phyloP scores from a whole-genome alignment of 2,113 vertebrate genomes.

The Neofelis nebulosa region DNA sequence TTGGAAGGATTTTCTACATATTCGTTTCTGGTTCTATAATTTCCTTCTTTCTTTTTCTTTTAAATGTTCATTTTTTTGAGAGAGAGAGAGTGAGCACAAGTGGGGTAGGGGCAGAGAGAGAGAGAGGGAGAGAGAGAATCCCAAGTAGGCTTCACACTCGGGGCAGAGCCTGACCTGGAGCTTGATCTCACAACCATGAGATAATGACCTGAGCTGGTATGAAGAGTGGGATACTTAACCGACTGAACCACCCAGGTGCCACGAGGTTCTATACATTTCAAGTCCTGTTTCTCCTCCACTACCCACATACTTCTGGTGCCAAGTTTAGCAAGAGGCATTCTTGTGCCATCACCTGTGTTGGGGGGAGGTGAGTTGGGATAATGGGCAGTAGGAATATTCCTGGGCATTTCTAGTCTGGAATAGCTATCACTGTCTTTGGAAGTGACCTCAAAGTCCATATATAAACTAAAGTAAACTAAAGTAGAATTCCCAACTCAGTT shows the following conservation, averaged over 20 bases:
- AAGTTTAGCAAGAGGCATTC: neutral
- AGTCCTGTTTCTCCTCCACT: neutral
- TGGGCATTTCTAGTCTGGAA: conserved; percentile 7
- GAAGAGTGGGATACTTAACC: too few species aligned
- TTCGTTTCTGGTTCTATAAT: neutral
- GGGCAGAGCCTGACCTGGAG: too few species aligned
- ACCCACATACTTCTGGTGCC: neutral
- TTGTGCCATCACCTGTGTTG: neutral
- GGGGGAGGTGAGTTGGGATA: neutral
- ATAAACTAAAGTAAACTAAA: neutral
- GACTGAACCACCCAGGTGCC: too few species aligned
- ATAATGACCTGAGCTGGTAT: too few species aligned
- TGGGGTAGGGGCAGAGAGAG: too few species aligned
- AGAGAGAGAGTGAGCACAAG: too few species aligned
- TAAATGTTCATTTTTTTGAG: too few species aligned
- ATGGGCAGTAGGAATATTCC: neutral
- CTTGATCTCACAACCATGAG: too few species aligned
- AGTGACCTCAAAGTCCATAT: neutral
- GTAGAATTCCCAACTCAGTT: neutral
- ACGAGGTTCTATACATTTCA: neutral
- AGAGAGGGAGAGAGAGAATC: too few species aligned
- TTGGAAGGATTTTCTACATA: neutral
- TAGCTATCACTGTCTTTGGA: neutral
- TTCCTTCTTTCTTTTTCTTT: too few species aligned
- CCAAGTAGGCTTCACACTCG: too few species aligned